These are phyloP conservation scores for Strix uralensis DNA, from an alignment of 2,113 vertebrate genomes.

Conservation along the genomic window DNA sequence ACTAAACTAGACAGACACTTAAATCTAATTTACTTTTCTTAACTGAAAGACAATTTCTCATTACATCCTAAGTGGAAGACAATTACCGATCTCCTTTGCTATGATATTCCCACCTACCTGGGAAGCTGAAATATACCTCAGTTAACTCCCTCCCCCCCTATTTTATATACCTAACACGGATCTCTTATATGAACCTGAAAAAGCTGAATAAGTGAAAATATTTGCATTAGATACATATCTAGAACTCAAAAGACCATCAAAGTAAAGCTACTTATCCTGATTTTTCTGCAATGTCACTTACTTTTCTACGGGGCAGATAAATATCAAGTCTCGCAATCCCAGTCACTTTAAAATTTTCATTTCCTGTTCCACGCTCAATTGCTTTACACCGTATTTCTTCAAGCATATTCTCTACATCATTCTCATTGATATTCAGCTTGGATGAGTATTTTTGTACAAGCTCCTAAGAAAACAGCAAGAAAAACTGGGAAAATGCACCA, in stretches of 20 bases:
- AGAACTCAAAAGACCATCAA: background rate
- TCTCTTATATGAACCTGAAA: background rate
- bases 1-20: background rate
- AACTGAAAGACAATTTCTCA: background rate
- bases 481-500: background rate
- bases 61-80: background rate
- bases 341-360: constrained; percentile 83
- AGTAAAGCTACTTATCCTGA: background rate
- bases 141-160: background rate
- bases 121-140: background rate
- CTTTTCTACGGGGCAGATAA: constrained; percentile 79
- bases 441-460: constrained; percentile 83
- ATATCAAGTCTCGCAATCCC: constrained; percentile 88
- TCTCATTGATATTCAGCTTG: constrained; percentile 69
- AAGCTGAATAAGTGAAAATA: background rate
- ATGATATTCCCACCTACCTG: background rate
- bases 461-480: constrained; percentile 71
- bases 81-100: background rate
- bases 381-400: constrained; percentile 86
- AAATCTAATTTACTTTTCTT: background rate
- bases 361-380: constrained; percentile 82
- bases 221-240: background rate
- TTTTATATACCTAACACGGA: background rate
- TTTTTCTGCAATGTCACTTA: constrained; percentile 49
- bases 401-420: constrained; percentile 77